These are phyloP conservation scores for Balaeniceps rex DNA, from an alignment of 2,113 vertebrate species.

Conservation along the genomic window DNA sequence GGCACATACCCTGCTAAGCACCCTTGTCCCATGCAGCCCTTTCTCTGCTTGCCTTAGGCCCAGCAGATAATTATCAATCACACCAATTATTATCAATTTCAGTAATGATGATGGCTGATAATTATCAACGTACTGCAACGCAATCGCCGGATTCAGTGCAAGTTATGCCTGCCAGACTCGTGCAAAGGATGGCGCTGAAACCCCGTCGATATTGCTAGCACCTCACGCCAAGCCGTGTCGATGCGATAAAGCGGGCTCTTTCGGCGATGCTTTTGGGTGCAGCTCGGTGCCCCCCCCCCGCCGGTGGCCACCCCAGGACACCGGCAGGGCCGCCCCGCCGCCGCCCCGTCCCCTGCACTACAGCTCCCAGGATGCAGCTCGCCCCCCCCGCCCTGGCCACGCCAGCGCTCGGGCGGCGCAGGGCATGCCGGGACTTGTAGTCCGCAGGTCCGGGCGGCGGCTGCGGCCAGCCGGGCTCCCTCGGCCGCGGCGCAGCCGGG, in stretches of 20 bases:
- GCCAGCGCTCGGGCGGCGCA: not conserved
- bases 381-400: accelerated
- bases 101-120: not conserved
- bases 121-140: not conserved
- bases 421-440: not conserved
- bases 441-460: no score
- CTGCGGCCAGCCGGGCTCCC: not conserved
- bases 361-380: not conserved
- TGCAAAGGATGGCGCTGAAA: no score
- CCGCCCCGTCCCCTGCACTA: not conserved
- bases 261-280: not conserved
- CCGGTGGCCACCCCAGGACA: not conserved
- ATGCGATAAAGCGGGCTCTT: no score
- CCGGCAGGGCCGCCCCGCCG: not conserved
- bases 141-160: not conserved
- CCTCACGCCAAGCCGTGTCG: not conserved
- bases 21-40: not conserved
- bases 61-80: not conserved
- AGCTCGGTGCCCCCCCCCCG: not conserved
- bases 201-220: not conserved
- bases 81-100: no score
- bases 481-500: not conserved
- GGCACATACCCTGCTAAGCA: not conserved
- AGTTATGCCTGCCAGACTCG: not conserved
- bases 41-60: not conserved